Base-by-base conservation (phyloP, 2,888 invertebrate species). In the Xylophagus ater region DNA sequence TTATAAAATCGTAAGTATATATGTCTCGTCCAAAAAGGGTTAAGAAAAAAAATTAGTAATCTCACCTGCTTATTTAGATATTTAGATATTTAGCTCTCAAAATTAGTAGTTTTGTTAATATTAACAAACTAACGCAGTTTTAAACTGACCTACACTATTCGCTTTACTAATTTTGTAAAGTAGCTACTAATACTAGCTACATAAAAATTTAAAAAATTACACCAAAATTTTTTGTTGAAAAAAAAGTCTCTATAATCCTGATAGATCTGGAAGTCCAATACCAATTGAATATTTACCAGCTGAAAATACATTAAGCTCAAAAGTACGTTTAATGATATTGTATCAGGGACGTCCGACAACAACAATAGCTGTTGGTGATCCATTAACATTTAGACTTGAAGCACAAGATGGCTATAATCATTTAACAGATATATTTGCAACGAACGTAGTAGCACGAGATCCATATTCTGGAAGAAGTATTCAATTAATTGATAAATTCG, bases 221-320 rank as follows among this genome's bases (percentile, higher is more conserved):
- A n/a, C n/a, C n/a, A n/a, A n/a, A n/a, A n/a, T n/a, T n/a, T n/a
- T n/a, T n/a, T n/a, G n/a, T 18, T 36, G 14, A 37, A 41, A 31
- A 41, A 73, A 49, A 51, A 73, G 71, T 54, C 59, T 68, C 51
- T 68, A 64, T 42, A 63, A 68, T 57, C 56, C 69, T 53, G 70
- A 70, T 66, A 87, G 87, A 55, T 86, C 88, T 17, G 89, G 89
- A 49, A 87, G 88, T 54, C 90, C 90, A 1, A 88, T 88, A 47
- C 90, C 89, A 9, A 89, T 92, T 40, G 90, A 90, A 61, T 89
- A 89, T 58, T 68, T 92, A 5, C 90, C 90, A 14, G 89, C 89
- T 10, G 89, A 90, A 59, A 90, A 90, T 53, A 85, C 88, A 0
- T 65, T 92, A 24, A 89, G 89, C 59, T 88, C 88, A 0, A 83